phyloP scores from a whole-genome alignment of 2,888 invertebrate genomes.

The Hylaea fasciaria region DNA sequence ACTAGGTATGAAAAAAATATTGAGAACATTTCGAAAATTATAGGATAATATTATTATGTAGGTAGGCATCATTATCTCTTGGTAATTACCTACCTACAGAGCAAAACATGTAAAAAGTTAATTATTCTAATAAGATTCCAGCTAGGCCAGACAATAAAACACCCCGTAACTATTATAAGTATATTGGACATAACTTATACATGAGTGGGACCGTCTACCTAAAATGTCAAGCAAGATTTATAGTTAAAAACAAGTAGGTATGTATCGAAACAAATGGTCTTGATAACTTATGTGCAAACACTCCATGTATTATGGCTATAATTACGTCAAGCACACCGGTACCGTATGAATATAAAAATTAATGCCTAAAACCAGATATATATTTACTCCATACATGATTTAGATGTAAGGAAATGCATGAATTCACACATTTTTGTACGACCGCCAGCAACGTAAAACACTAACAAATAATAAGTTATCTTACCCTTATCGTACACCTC shows the following conservation, averaged over 20 bases:
- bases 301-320: conserved; percentile 7
- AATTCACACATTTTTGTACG: conserved; percentile 36
- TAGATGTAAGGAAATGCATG: conserved; percentile 23
- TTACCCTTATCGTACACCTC: conserved; percentile 80
- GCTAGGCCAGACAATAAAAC: conserved; percentile 39
- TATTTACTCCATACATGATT: conserved; percentile 24
- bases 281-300: conserved; percentile 18
- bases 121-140: conserved; percentile 55
- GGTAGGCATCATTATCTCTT: no score
- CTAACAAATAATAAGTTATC: conserved; percentile 54
- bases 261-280: not conserved
- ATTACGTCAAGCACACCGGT: conserved; percentile 23
- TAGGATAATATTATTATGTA: no score
- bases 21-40: no score
- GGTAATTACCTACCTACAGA: no score
- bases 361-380: conserved; percentile 20
- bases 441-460: conserved; percentile 34
- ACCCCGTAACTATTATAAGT: not conserved
- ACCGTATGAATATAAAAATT: conserved; percentile 9
- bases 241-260: conserved; percentile 7
- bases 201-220: conserved; percentile 22
- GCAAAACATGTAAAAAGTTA: not conserved
- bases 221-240: conserved; percentile 19
- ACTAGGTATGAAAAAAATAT: no score
- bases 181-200: conserved; percentile 16